Base-by-base conservation (phyloP, 1,140 invertebrate species). In the Caenorhabditis brenneri region DNA sequence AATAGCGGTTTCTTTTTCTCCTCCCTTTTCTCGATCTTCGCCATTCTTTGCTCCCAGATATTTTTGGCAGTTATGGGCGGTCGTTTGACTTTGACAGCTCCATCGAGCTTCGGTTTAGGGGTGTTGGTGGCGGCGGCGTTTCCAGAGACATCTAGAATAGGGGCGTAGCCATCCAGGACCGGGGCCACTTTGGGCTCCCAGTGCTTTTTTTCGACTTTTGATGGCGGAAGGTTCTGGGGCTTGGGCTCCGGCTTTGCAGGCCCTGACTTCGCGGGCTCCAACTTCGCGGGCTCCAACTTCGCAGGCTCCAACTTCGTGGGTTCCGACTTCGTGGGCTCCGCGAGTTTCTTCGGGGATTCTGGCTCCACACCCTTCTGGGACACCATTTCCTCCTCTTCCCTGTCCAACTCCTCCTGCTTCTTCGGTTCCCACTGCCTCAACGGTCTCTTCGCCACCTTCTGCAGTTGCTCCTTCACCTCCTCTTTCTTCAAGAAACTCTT, bases 11-110 rank as follows among this genome's bases (percentile, higher is more conserved):
- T 74, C 65, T 74, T 74, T 29, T 42, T 74, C 33, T 74, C 65
- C 65, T 74, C 65, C n/a, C 46, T 74, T n/a, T 74, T 74, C 36
- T 74, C 65, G 24, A 74, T 74, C 36, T 74, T 74, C 12, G 65
- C 65, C 65, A 74, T 74, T 74, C 65, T 39, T 74, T 74, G 65
- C 10, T 74, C 65, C 65, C 65, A 74, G 33, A 74, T 74, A n/a
- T 74, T 74, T 42, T 74, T 74, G 10, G 65, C 65, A 22, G 65
- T 74, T 33, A 74, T 74, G n/a, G 65, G 65, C 22, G 65, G 33
- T 24, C 65, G 12, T 74, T 46, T 74, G 2, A 42, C 65, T 36
- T 27, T 33, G 7, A 12, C 36, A 24, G 65, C 27, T 74, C 65
- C 65, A 19, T 74, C 65, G 1, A 74, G 65, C 24, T 46, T 42